Conservation (phyloP, 2,113 vertebrate species). For the Xenopus borealis region DNA sequence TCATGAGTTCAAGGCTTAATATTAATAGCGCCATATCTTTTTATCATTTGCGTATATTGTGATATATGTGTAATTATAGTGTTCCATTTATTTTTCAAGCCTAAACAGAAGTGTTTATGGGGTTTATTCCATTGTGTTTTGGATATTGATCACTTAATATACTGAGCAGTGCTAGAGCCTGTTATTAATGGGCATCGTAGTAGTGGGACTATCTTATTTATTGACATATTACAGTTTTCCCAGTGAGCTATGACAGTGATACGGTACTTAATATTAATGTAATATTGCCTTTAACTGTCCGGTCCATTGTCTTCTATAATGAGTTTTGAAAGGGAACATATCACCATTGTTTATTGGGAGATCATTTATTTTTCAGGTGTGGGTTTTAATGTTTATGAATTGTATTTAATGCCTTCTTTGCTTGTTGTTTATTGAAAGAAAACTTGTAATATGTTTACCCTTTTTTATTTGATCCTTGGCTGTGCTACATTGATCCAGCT, state of each 20-base stretch:
- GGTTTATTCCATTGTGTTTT: conserved; percentile 1
- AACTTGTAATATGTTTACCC: neutral
- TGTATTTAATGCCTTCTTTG: neutral
- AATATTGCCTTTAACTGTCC: neutral
- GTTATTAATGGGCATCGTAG: neutral
- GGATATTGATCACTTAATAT: neutral
- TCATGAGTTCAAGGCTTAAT: too few species aligned
- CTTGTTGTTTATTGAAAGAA: neutral
- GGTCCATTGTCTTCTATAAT: neutral
- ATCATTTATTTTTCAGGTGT: neutral
- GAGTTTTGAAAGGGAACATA: neutral
- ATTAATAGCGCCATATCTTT: too few species aligned
- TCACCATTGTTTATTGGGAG: neutral
- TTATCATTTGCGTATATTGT: too few species aligned
- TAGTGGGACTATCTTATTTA: neutral
- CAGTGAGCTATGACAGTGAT: neutral
- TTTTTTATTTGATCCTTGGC: neutral
- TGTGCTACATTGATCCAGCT: too few species aligned
- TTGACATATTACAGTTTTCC: neutral
- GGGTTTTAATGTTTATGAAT: neutral
- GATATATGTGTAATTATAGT: neutral
- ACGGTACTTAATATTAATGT: neutral
- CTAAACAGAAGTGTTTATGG: neutral
- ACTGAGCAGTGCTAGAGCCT: neutral
- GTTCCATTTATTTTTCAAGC: neutral